Conservation (phyloP, 1,140 invertebrate genomes). For the Heterodera schachtii region DNA sequence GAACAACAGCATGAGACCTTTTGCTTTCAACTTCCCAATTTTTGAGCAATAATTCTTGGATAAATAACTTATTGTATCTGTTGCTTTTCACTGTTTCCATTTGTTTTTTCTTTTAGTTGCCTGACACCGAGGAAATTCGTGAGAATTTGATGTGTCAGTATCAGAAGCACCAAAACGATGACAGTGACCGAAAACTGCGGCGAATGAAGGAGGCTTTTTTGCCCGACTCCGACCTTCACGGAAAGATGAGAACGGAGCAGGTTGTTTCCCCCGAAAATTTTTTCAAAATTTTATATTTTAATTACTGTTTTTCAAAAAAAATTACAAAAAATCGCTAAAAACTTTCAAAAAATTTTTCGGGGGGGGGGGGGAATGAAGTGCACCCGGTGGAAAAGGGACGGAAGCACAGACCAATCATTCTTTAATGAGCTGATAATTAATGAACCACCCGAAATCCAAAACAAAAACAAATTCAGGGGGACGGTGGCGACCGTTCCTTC, state of each 20-base stretch:
- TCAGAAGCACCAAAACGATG: slow-evolving; percentile 50
- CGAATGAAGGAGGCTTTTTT: slow-evolving; percentile 46
- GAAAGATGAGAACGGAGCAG: not conserved
- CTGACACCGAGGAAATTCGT: slow-evolving; percentile 50
- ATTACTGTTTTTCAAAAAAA: no score
- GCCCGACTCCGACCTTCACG: slow-evolving; percentile 38
- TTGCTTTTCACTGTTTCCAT: no score
- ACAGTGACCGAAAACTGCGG: slow-evolving; percentile 44
- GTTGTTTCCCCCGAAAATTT: no score
- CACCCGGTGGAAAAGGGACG: no score
- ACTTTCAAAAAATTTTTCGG: no score
- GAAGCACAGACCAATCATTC: not conserved
- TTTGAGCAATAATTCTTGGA: no score
- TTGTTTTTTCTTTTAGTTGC: slow-evolving; percentile 34
- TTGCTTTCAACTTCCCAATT: no score
- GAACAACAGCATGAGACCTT: no score
- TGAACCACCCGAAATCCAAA: not conserved
- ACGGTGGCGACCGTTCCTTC: slow-evolving; percentile 41
- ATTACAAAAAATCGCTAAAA: no score
- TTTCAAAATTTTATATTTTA: no score
- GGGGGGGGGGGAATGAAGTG: no score
- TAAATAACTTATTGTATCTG: no score
- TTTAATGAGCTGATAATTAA: not conserved
- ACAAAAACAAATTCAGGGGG: slow-evolving; percentile 17
- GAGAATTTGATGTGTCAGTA: slow-evolving; percentile 51